Evolutionary conservation across 2,888 invertebrate genomes (phyloP), one percentile per base, ranked within the genome.

Genomic region (Galerucella pusilla): DNA sequence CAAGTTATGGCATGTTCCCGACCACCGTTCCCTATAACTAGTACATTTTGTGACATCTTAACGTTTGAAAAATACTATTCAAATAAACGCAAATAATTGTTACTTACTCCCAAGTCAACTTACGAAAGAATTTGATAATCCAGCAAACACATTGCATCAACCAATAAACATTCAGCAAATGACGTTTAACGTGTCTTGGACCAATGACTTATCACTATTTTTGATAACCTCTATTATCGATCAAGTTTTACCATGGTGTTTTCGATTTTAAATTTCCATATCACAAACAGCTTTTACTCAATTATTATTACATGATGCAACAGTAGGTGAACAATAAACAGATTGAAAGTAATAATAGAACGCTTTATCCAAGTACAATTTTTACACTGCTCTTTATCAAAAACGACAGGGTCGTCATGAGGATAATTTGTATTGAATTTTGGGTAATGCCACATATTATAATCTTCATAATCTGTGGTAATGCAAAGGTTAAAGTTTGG

Each of bases 1-100:
- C 97, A 98, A 82, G 95, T 94, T 83, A 99, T 90, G 5, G 97
- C 97, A 89, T 99, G 98, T 88, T 99, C 99, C 80, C 99, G 92
- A 3, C 97, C 98, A 57, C 99, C 99, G 86, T 93, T 91, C 16
- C 99, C 99, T 83, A 99, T 92, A 70, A 99, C 92, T 80, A 97
- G 88, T 78, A 97, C 91, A 83, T 91, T 90, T 70, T 90, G 89
- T 14, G 82, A 77, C 87, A 87, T 88, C 79, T 78, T 80, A 10
- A 57, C 57, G 35, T 14, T n/a, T n/a, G 9, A 63, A 14, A 63
- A 63, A 42, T 42, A 42, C 12, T 42, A 28, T n/a, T 35, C 0
- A 16, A 42, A 63, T 63, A n/a, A 63, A 63, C 14, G 3, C 9
- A 57, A 1, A n/a, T 42, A 63, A 28, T 42, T 42, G 42, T n/a